Base-by-base conservation (phyloP, 2,113 vertebrate genomes). In the Gavia stellata region DNA sequence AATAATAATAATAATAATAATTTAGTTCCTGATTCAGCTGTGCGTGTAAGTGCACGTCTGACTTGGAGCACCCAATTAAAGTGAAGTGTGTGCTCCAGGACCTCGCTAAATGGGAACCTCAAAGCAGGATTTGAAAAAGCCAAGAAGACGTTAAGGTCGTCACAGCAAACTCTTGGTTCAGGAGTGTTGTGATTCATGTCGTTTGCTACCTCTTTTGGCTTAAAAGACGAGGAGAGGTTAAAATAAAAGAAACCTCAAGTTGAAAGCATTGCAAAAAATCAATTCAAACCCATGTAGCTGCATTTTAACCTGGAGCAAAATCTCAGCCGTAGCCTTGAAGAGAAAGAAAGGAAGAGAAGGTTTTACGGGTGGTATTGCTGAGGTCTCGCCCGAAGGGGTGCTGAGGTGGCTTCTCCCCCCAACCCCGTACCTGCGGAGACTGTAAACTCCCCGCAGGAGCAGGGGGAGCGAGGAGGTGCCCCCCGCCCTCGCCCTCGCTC, bases 281-380 rank as follows among this genome's bases (percentile, higher is more conserved):
- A 79, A 49, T 93, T 88, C 89, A 96, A 86, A 31, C 61, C 38
- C 65, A 49, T 55, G 77, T 81, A 93, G 66, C n/a, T 93, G 58
- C 84, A 75, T 92, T 96, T 81, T 94, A 80, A 89, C 95, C 92
- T 12, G 49, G 23, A 95, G 95, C 92, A 53, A 97, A 91, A 94
- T 94, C 89, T 92, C 84, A 89, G 89, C 65, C n/a, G 24, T 92
- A 91, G 92, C 81, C 94, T 93, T 83, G 77, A 93, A 94, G 68
- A 88, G 71, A 85, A 58, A 61, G 73, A 63, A 61, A 65, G 59
- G 45, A 59, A 71, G n/a, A 50, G 50, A 44, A 77, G 38, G 58
- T 73, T 95, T 92, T 58, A 65, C 3, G 6, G 38, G 58, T 23
- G 66, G 73, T 94, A 45, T 68, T 36, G 31, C 72, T 61, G 91